These are phyloP conservation scores for Heliconius hermathena DNA, from an alignment of 1,140 invertebrate genomes.

Conservation along the genomic window DNA sequence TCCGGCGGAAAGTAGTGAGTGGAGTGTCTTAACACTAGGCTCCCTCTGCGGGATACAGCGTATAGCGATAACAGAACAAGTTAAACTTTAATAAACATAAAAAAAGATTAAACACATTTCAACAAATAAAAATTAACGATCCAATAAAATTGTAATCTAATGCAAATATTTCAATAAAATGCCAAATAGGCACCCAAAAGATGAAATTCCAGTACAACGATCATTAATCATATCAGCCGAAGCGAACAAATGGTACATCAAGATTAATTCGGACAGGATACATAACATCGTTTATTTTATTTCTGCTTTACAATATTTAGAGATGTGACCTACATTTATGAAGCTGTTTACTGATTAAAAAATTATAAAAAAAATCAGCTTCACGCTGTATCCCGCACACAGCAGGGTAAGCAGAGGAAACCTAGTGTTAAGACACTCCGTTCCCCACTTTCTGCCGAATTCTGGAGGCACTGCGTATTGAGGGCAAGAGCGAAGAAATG, in stretches of 20 bases:
- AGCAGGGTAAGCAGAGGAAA: too few relatives aligned
- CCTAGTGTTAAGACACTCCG: too few relatives aligned
- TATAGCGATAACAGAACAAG: too few relatives aligned
- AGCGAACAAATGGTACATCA: slow-evolving; percentile 10
- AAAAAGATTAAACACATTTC: neutral
- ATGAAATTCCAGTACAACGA: slow-evolving; percentile 9
- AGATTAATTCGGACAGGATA: slow-evolving; percentile 18
- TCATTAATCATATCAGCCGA: slow-evolving; percentile 16
- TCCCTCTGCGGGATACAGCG: too few relatives aligned
- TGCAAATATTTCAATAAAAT: slow-evolving; percentile 18
- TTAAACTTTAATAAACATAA: too few relatives aligned
- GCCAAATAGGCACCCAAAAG: neutral
- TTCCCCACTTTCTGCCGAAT: too few relatives aligned
- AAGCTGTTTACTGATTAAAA: neutral
- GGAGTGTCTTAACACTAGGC: too few relatives aligned
- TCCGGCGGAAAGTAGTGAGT: too few relatives aligned
- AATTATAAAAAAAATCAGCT: neutral
- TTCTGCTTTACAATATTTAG: neutral
- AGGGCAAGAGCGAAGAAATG: too few relatives aligned
- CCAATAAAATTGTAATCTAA: neutral
- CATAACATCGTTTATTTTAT: slow-evolving; percentile 8
- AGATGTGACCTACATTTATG: slow-evolving; percentile 6
- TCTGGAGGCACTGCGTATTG: too few relatives aligned
- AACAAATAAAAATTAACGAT: neutral
- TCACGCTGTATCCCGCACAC: too few relatives aligned